phyloP scores from a whole-genome alignment of 2,797 vertebrate genomes.

The Typhlichthys eigenmanni region DNA sequence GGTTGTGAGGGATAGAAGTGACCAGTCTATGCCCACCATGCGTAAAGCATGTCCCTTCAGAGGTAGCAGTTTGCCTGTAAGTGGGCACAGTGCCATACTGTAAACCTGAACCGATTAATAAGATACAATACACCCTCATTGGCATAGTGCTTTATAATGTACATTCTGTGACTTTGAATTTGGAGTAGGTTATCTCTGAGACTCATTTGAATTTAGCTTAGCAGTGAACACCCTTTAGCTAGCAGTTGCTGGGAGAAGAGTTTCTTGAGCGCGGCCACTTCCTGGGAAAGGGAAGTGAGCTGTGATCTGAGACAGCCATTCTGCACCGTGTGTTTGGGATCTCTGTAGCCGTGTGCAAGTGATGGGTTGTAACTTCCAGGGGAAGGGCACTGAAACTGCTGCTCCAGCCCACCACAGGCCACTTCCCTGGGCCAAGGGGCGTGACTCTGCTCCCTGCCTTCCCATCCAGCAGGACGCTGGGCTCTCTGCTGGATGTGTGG shows the following conservation, averaged over 20 bases:
- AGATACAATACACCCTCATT: background rate
- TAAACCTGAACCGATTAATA: background rate
- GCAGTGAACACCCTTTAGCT: slow-evolving; percentile 12
- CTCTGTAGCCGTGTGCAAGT: slow-evolving; percentile 33
- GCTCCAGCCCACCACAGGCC: slow-evolving; percentile 7
- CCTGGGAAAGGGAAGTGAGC: slow-evolving; percentile 78
- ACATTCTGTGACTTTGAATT: background rate
- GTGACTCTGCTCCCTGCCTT: slow-evolving; percentile 26
- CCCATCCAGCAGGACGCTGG: slow-evolving; percentile 37
- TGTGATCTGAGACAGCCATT: slow-evolving; percentile 73
- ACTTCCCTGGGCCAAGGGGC: slow-evolving; percentile 47
- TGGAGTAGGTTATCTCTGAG: background rate
- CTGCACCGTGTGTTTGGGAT: slow-evolving; percentile 43
- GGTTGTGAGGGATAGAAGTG: background rate
- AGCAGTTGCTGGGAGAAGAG: slow-evolving; percentile 81
- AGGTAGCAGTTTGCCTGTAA: slow-evolving; percentile 10
- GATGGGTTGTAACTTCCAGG: slow-evolving; percentile 27
- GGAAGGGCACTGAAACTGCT: slow-evolving; percentile 29
- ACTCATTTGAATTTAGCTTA: slow-evolving; percentile 56
- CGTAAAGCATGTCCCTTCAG: background rate
- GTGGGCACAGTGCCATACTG: background rate
- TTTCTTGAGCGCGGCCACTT: slow-evolving; percentile 82
- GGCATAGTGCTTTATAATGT: background rate
- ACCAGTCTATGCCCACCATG: background rate
- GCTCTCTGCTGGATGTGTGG: slow-evolving; percentile 44